A percentile compares a stretch with the other conserved stretches of the same genome.
Conservation (phyloP, 1,140 invertebrate genomes). For the Meteorus sp. region DNA sequence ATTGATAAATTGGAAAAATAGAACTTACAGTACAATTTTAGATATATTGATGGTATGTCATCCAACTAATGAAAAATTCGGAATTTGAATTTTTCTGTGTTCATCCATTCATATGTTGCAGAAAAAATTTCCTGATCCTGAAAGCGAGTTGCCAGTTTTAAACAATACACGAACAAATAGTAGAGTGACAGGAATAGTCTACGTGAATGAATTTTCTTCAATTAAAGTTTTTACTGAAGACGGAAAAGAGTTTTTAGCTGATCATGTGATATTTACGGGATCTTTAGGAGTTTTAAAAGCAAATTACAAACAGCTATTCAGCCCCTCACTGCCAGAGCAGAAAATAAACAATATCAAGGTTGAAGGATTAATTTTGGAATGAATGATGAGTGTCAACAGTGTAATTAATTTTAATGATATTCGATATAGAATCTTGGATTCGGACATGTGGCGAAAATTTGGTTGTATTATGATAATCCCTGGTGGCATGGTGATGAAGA, state of each 20-base stretch:
- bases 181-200: slow-evolving; percentile 47
- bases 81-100: not conserved
- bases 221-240: slow-evolving; percentile 22
- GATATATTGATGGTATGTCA: slow-evolving; percentile 61
- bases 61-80: not conserved
- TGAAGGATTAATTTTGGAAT: slow-evolving; percentile 15
- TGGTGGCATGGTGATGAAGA: slow-evolving; percentile 66
- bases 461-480: slow-evolving; percentile 65
- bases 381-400: slow-evolving; percentile 10
- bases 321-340: slow-evolving; percentile 42
- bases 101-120: slow-evolving; percentile 20
- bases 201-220: slow-evolving; percentile 22
- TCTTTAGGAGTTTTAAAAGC: slow-evolving; percentile 60
- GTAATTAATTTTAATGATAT: slow-evolving; percentile 1
- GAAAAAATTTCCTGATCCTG: slow-evolving; percentile 41
- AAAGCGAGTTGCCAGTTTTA: slow-evolving; percentile 35
- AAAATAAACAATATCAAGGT: slow-evolving; percentile 50
- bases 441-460: slow-evolving; percentile 71
- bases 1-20: slow-evolving; percentile 64
- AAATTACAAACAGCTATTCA: slow-evolving; percentile 47
- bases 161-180: slow-evolving; percentile 46
- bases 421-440: slow-evolving; percentile 58
- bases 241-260: slow-evolving; percentile 41
- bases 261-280: slow-evolving; percentile 56
- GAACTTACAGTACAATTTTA: slow-evolving; percentile 64